Base-by-base conservation (phyloP, 2,113 vertebrate species). In the Apaloderma vittatum region DNA sequence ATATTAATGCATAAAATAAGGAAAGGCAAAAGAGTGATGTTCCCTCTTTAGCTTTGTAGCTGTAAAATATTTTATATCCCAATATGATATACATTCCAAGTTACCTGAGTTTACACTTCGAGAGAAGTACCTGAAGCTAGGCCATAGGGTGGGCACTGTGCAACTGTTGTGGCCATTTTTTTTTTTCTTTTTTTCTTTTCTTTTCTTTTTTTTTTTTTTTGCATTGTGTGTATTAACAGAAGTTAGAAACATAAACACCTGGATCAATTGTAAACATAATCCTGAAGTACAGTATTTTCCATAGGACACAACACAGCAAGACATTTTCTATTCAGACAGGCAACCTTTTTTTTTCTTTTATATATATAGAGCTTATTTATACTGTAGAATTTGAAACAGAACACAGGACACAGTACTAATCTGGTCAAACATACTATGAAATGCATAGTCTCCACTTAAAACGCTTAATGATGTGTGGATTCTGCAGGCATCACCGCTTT, bases 31-130 rank as follows among this genome's bases (percentile, higher is more conserved):
- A 98, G 98, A 98, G 98, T 97, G 98, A 98, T 98, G 98, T 97
- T 98, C 97, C 97, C 96, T 97, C 96, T 98, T 98, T 96, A 97
- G 98, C 97, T 97, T 98, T 97, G 96, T 96, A 97, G 97, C 97
- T 98, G 97, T 97, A 97, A 98, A 98, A 93, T 97, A 96, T 96
- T 98, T 97, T 97, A 95, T 97, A 97, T 98, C 97, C 98, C 97
- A 97, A 96, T 98, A 98, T 98, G 97, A 98, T 98, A 98, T 99
- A 99, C 99, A 99, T 99, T 99, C 98, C 99, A 98, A 98, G 99
- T 99, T 99, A 99, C 99, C 99, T 99, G 99, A 99, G 99, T 99
- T 99, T 98, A 98, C 98, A 99, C 99, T 99, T 99, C 97, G 89
- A 98, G 97, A 98, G 98, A 98, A 98, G 98, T 99, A 99, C 99